Evolutionary conservation across 1,140 invertebrate genomes (phyloP).

Genomic region (Drosophila santomea): DNA sequence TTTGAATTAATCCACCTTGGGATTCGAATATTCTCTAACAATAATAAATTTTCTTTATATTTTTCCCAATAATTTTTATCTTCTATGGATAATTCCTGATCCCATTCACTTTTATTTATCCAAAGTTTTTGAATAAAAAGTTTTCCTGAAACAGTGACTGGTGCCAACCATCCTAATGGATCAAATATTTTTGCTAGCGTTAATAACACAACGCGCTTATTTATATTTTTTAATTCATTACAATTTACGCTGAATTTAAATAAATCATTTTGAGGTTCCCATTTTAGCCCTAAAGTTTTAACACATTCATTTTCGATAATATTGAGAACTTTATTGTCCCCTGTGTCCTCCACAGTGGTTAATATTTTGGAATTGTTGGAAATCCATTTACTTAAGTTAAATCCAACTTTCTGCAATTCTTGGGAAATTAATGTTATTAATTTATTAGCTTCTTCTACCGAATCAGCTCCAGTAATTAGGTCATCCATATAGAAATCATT

Average conservation of each 20-base stretch:
- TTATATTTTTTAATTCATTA: background rate
- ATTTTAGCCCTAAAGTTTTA: background rate
- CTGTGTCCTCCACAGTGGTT: background rate
- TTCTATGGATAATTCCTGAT: too few species aligned
- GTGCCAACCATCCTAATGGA: too few species aligned
- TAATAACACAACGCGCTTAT: too few species aligned
- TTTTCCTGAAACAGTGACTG: too few species aligned
- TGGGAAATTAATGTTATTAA: background rate
- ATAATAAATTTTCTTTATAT: too few species aligned
- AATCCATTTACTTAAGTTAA: slow-evolving; percentile 7
- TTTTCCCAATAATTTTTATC: too few species aligned
- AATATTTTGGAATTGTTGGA: background rate
- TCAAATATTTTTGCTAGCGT: too few species aligned
- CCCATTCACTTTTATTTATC: too few species aligned
- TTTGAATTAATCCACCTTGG: too few species aligned
- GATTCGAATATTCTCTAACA: too few species aligned
- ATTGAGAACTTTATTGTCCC: background rate
- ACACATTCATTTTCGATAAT: background rate
- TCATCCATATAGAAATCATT: slow-evolving; percentile 5
- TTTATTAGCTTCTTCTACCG: background rate
- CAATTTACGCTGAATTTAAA: background rate
- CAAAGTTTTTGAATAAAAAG: too few species aligned
- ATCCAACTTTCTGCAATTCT: background rate
- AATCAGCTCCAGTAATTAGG: background rate
- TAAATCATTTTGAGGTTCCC: background rate